Evolutionary conservation across 92 coral and sea anemone genomes (phyloP), one percentile per base, ranked within the genome.

Genomic region (Palythoa heliodiscus): DNA sequence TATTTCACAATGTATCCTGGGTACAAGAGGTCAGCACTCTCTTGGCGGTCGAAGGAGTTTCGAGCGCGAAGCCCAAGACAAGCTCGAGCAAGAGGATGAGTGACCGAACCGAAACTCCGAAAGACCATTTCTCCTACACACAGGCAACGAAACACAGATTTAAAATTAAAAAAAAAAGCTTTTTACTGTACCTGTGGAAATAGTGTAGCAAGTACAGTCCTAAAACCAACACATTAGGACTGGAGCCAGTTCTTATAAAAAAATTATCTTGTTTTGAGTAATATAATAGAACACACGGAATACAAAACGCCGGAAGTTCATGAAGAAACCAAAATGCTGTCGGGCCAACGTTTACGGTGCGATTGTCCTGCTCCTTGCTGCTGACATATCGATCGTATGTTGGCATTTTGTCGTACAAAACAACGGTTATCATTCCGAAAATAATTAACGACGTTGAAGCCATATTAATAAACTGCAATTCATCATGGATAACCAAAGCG

Each of bases 291-390:
- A 87, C 70, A 84, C 92, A 91, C 7, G 99, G 99, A 2, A 94
- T 43, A 14, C 90, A 75, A 78, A 97, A 93, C 48, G 94, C 83
- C 0, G 98, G 99, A 7, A 89, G 52, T 54, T 95, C 98, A 52
- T 97, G 98, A 10, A 89, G 77, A 75, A 95, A 77, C 99, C 98
- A 97, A n/a, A 95, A 96, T 19, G 93, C 39, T 40, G 83, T 88
- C 16, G 92, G 83, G 22, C 86, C 60, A 22, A 95, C 88, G 29
- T 83, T 69, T 17, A 95, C 88, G 29, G 39, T 25, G 63, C 15
- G 63, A 25, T 19, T 13, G n/a, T 87, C 90, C 53, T 79, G 84
- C 0, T 91, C 91, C 86, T 87, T 87, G 3, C 68, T 35, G 43
- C 38, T 77, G 23, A 86, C 50, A 78, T 92, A 90, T 15, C 98